Conservation (phyloP, 2,113 vertebrate genomes). For the Salvelinus fontinalis region DNA sequence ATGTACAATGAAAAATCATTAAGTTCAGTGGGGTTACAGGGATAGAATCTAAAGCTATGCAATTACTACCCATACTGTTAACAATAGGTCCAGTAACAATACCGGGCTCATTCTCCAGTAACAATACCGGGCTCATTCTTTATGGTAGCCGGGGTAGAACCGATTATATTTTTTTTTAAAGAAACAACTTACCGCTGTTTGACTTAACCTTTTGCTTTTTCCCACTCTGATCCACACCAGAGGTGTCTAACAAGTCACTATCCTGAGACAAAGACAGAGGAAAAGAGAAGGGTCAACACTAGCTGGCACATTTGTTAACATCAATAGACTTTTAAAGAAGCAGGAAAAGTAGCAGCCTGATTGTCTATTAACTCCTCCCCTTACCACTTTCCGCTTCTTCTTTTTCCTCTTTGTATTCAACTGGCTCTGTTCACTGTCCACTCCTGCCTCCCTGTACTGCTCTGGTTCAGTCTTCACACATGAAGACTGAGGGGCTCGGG, state of each 20-base stretch:
- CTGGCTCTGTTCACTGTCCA: neutral
- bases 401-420: constrained; percentile 1
- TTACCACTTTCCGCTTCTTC: neutral
- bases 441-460: neutral
- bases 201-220: constrained; percentile 51
- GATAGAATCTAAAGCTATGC: too few relatives aligned
- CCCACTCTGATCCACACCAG: neutral
- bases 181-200: constrained; percentile 16
- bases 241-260: neutral
- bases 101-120: too few relatives aligned
- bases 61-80: too few relatives aligned
- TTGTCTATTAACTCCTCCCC: constrained; percentile 18
- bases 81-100: too few relatives aligned
- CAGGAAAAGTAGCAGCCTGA: too few relatives aligned
- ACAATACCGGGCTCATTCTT: too few relatives aligned
- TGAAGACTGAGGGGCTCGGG: neutral
- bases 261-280: constrained; percentile 22
- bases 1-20: too few relatives aligned
- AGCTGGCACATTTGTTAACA: neutral
- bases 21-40: too few relatives aligned
- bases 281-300: neutral
- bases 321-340: neutral
- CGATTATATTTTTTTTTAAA: too few relatives aligned
- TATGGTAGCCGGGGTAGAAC: too few relatives aligned
- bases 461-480: constrained; percentile 19